Percentiles rank a stretch among this genome's conserved stretches.
Conservation (phyloP, 1,140 invertebrate genomes). For the Drosophila chauvacae region DNA sequence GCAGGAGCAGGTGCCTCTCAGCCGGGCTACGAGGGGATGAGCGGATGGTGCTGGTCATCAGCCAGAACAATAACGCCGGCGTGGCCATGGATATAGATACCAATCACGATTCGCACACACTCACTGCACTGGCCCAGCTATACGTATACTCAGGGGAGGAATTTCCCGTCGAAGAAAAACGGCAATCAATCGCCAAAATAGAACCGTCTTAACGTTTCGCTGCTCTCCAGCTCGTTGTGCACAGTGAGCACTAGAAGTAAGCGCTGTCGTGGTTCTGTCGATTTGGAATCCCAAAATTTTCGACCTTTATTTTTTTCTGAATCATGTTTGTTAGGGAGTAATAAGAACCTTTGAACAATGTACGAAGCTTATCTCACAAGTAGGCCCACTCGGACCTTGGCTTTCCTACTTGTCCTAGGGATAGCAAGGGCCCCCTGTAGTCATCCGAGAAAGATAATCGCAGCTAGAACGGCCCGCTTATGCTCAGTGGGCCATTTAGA, state of each 20-base stretch:
- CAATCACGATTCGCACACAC: conserved; percentile 50
- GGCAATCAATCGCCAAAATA: conserved; percentile 80
- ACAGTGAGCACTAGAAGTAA: conserved; percentile 25
- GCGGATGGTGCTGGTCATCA: conserved; percentile 50
- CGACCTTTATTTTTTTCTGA: not conserved
- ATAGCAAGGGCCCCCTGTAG: conserved; percentile 7
- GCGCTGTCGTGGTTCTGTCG: not conserved
- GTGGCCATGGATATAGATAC: conserved; percentile 56
- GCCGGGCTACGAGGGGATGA: not conserved
- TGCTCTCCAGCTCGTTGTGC: conserved; percentile 22
- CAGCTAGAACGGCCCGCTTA: conserved; percentile 74
- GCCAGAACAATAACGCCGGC: conserved; percentile 51
- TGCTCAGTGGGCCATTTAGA: conserved; percentile 57
- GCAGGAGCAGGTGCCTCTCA: conserved; percentile 47
- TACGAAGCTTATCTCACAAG: not conserved
- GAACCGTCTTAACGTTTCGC: conserved; percentile 74
- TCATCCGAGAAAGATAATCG: conserved; percentile 61
- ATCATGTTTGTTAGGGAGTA: not conserved
- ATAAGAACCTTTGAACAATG: not conserved
- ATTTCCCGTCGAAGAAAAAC: conserved; percentile 68
- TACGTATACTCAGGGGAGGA: conserved; percentile 30
- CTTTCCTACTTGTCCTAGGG: not conserved
- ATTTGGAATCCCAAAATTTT: not conserved
- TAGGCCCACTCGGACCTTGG: not conserved
- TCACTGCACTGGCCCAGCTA: conserved; percentile 11